Evolutionary conservation across 2,797 vertebrate species (phyloP), one percentile per base, ranked within the genome.

Genomic region (Sibirionetta formosa): DNA sequence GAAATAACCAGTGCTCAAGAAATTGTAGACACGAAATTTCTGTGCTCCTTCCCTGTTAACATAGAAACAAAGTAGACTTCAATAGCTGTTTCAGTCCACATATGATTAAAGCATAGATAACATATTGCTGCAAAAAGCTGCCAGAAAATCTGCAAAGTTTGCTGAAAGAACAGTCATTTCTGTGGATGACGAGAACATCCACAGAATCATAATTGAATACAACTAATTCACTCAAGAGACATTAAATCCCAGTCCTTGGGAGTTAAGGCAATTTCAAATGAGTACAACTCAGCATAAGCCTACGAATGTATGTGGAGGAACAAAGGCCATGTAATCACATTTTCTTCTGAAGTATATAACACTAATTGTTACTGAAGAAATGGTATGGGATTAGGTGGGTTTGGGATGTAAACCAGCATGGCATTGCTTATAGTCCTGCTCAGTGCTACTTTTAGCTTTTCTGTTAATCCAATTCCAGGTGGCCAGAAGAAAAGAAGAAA

Each of bases 211-310:
- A 53, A 84, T 20, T 82, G 33, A 19, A 63, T 35, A 58, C 35
- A 73, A 24, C 18, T 44, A 36, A 29, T 65, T 61, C 1, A 0
- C 31, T 69, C 38, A 73, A 81, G 57, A 71, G 61, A 81, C 9
- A 2, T 40, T 64, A 69, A 95, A 73, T 33, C 33, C 60, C 24
- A 75, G 24, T 17, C 40, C 48, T 71, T 80, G 57, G 57, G 33
- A 75, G 83, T 69, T 90, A 86, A 95, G 66, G 9, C 46, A 84
- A 64, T 95, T 94, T 90, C 58, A 72, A 54, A 78, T 50, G 9
- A 82, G 69, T 88, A 46, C 53, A 54, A 82, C 31, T 82, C 65
- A 82, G 40, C 90, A 82, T 50, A 86, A 93, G 24, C 33, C 33
- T 90, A 73, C 9, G 57, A 88, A 78, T 61, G 23, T 82, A 83